Base-by-base conservation (phyloP, 2,888 invertebrate species). In the Hypomecis punctinalis region DNA sequence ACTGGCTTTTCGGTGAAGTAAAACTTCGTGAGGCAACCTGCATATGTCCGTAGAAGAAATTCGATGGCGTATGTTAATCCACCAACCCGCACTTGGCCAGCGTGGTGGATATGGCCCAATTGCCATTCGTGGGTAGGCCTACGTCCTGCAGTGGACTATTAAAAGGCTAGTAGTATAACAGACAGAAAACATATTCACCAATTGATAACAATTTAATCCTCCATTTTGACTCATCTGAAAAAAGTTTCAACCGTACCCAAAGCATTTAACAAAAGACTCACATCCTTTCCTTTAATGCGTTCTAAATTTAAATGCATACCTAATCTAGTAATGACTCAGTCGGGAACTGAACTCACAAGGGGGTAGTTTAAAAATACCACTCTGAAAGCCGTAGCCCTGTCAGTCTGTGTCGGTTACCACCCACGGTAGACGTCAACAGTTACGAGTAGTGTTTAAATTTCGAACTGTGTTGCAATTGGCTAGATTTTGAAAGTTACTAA, bases 281-380 rank as follows among this genome's bases (percentile, higher is more conserved):
- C 51, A 56, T 60, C 60, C 56, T 55, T 39, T 57, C 47, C 52
- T 40, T 58, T 54, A 65, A 65, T 66, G 65, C 66, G 46, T 67
- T 73, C 71, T 71, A 73, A 66, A 69, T 71, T 70, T 73, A 71
- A 69, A 67, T 60, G 49, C 37, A 56, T 52, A 63, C 68, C 66
- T 68, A 68, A 56, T 66, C 69, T 57, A 55, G 63, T 64, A 71
- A 70, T 83, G 83, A 83, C 61, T 83, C 84, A 83, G 76, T 37
- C 57, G 52, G 59, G 36, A 56, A 56, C 55, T 13, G 48, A 65
- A 68, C 83, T 78, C 70, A 76, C 84, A 80, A 86, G 89, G 88
- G 88, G 90, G 85, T 88, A 81, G 55, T 85, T 83, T 89, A 90
- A 83, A 90, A 90, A 91, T 91, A 90, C 73, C 69, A 69, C 76